Evolutionary conservation across 2,888 invertebrate genomes (phyloP).

Genomic region (Tachystola acroxantha): DNA sequence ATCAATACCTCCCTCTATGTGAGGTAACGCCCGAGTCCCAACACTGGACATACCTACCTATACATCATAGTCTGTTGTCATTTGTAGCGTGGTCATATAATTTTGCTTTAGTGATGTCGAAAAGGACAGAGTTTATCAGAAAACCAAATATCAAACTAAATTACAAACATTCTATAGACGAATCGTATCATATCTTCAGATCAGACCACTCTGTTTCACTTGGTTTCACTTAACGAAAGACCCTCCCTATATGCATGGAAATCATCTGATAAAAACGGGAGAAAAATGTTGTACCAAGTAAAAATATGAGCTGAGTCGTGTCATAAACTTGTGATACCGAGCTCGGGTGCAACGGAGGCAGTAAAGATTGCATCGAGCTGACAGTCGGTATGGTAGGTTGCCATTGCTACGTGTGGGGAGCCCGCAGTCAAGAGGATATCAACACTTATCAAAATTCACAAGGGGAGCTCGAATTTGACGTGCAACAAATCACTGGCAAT

Average conservation of each 20-base stretch:
- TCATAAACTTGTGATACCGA: slow-evolving; percentile 20
- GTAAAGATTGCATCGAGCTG: slow-evolving; percentile 23
- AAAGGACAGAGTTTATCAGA: too few species aligned
- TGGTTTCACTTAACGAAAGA: neutral
- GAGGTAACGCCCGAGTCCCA: too few species aligned
- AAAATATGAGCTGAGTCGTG: slow-evolving; percentile 15
- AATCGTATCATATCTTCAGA: too few species aligned
- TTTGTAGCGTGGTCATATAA: too few species aligned
- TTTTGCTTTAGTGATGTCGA: too few species aligned
- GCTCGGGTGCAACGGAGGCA: slow-evolving; percentile 15
- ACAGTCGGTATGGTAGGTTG: slow-evolving; percentile 1
- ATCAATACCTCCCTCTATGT: too few species aligned
- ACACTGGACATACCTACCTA: neutral
- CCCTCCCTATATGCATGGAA: neutral
- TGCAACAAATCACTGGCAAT: slow-evolving; percentile 24
- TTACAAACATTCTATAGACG: too few species aligned
- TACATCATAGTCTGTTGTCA: neutral
- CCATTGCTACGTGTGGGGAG: neutral
- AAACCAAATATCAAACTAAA: too few species aligned
- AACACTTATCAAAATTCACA: slow-evolving; percentile 32
- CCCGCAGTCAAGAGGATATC: slow-evolving; percentile 25
- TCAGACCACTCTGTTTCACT: neutral
- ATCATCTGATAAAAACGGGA: slow-evolving; percentile 1
- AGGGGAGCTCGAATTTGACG: slow-evolving; percentile 32
- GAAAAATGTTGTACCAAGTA: slow-evolving; percentile 11